Conservation (phyloP, 2,888 invertebrate species). For the Cryptocephalus primarius region DNA sequence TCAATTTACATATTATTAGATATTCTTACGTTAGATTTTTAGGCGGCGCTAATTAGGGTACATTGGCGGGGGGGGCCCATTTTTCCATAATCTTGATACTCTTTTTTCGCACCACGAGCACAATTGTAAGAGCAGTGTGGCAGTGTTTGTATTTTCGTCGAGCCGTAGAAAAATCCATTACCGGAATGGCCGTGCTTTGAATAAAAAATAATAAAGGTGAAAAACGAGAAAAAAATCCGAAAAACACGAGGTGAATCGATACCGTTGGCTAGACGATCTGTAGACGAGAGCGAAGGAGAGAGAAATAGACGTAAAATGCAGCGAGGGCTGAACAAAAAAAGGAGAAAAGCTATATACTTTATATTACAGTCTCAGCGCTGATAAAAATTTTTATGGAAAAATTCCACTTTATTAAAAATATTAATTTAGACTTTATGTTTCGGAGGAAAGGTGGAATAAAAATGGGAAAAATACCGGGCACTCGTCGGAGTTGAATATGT, state of each 20-base stretch:
- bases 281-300: conserved; percentile 20
- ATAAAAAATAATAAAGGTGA: conserved; percentile 15
- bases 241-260: conserved; percentile 20
- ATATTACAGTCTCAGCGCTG: conserved; percentile 8
- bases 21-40: no score
- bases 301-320: conserved; percentile 14
- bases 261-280: conserved; percentile 24
- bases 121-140: no score
- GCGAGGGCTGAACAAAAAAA: conserved; percentile 7
- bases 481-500: neutral
- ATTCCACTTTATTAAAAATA: conserved; percentile 21
- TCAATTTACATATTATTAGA: no score
- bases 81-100: no score
- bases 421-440: conserved; percentile 16
- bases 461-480: neutral
- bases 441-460: neutral
- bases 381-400: conserved; percentile 20
- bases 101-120: no score
- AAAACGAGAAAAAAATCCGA: conserved; percentile 12
- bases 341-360: conserved; percentile 5
- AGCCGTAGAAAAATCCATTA: conserved; percentile 10
- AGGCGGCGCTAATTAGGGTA: no score
- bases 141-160: no score
- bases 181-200: conserved; percentile 12
- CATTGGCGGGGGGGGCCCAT: no score